phyloP scores from a whole-genome alignment of 2,888 invertebrate genomes.

The Heliconius aoede region DNA sequence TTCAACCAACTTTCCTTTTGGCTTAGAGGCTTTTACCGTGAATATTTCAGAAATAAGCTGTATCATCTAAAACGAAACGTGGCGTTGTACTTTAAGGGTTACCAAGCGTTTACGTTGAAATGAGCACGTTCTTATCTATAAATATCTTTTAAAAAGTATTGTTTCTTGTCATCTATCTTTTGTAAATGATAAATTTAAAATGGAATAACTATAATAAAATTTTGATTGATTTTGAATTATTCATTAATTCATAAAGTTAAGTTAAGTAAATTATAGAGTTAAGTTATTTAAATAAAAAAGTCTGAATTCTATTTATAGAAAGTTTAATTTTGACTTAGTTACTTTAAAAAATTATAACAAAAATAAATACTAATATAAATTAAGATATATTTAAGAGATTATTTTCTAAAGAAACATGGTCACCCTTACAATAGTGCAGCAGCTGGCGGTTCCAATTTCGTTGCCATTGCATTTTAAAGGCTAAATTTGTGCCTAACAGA shows the following conservation, averaged over 20 bases:
- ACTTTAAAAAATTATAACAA: background rate
- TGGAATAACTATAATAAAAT: too few species aligned
- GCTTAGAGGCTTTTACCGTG: constrained; percentile 35
- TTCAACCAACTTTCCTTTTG: constrained; percentile 25
- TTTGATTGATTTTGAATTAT: too few species aligned
- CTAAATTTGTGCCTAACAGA: constrained; percentile 39
- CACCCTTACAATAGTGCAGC: constrained; percentile 32
- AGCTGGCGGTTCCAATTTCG: constrained; percentile 42
- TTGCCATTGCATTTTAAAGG: constrained; percentile 37
- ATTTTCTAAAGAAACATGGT: constrained; percentile 1
- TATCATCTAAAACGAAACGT: constrained; percentile 24
- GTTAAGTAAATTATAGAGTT: too few species aligned
- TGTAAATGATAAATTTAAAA: too few species aligned
- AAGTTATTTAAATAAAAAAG: too few species aligned
- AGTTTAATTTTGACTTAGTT: background rate
- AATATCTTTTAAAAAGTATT: background rate
- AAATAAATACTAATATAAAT: background rate
- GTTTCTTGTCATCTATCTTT: too few species aligned
- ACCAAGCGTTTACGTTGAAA: background rate
- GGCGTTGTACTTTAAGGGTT: constrained; percentile 20
- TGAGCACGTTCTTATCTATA: background rate
- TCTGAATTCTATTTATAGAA: too few species aligned
- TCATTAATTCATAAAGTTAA: too few species aligned
- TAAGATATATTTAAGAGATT: background rate
- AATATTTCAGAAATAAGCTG: constrained; percentile 40